Evolutionary conservation across 2,113 vertebrate species (phyloP).

Genomic region (Sinocyclocheilus grahami): DNA sequence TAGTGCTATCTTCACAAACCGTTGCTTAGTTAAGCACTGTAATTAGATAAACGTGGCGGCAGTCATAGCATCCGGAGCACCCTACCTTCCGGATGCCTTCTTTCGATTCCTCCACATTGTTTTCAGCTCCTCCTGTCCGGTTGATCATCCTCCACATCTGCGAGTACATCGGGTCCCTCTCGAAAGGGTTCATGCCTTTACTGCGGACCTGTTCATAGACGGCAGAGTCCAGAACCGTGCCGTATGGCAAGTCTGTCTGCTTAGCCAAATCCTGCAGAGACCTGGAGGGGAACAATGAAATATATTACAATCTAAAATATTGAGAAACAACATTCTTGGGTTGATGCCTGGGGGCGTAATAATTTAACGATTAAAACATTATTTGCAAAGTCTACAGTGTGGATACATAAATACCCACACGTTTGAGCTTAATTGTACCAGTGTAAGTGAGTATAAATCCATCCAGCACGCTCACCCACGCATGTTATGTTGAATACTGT

Average conservation of each 20-base stretch:
- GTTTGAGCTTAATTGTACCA: slow-evolving; percentile 1
- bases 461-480: background rate
- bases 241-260: slow-evolving; percentile 95
- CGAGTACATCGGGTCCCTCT: slow-evolving; percentile 96
- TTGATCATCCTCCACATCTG: slow-evolving; percentile 99
- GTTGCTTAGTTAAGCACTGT: slow-evolving; percentile 23
- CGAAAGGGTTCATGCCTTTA: slow-evolving; percentile 97
- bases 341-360: background rate
- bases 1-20: slow-evolving; percentile 19
- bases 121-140: slow-evolving; percentile 90
- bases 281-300: slow-evolving; percentile 67
- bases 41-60: slow-evolving; percentile 8
- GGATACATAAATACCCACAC: background rate
- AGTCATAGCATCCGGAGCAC: background rate
- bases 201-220: slow-evolving; percentile 95
- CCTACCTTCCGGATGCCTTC: slow-evolving; percentile 95
- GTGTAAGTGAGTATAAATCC: background rate
- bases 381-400: slow-evolving; percentile 5
- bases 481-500: slow-evolving; percentile 19
- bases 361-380: slow-evolving; percentile 6
- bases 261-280: slow-evolving; percentile 96
- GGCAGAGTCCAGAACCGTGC: slow-evolving; percentile 93
- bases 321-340: background rate
- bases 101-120: slow-evolving; percentile 91
- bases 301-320: background rate